These are phyloP conservation scores for Icerya purchasi DNA, from an alignment of 2,888 invertebrate species.

Conservation along the genomic window DNA sequence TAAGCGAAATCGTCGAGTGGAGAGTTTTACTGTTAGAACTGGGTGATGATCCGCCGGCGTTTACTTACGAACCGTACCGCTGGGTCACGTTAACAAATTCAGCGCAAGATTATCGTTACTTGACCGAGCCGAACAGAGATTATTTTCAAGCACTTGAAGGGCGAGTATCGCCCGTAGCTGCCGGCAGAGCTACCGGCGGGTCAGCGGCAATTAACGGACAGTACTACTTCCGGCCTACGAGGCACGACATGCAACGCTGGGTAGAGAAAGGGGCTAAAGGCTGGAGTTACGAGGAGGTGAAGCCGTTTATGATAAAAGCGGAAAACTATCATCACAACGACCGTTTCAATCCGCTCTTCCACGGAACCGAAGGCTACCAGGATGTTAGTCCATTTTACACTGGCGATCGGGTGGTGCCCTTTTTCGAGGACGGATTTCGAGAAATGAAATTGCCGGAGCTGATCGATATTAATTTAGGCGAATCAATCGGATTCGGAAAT, in stretches of 20 bases:
- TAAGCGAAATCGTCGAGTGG: slow-evolving; percentile 28
- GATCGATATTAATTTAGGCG: slow-evolving; percentile 8
- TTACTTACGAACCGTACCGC: slow-evolving; percentile 26
- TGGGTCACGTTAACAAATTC: slow-evolving; percentile 13
- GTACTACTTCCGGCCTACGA: slow-evolving; percentile 13
- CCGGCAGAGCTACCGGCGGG: slow-evolving; percentile 14
- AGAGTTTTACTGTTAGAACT: slow-evolving; percentile 32
- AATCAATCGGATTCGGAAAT: slow-evolving; percentile 7
- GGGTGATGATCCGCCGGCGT: slow-evolving; percentile 28
- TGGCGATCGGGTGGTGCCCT: slow-evolving; percentile 6
- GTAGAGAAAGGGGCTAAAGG: slow-evolving; percentile 6
- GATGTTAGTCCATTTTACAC: slow-evolving; percentile 9
- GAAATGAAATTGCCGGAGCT: slow-evolving; percentile 2
- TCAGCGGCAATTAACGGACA: slow-evolving; percentile 14
- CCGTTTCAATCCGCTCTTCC: neutral
- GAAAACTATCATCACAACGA: slow-evolving; percentile 9
- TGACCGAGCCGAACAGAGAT: slow-evolving; percentile 1
- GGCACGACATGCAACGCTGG: slow-evolving; percentile 12
- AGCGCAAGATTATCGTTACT: neutral
- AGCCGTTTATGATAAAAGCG: slow-evolving; percentile 14
- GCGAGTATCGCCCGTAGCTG: slow-evolving; percentile 1
- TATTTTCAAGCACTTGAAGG: slow-evolving; percentile 7
- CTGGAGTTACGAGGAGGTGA: slow-evolving; percentile 12
- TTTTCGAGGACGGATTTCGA: neutral
- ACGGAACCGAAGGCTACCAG: slow-evolving; percentile 9